Conservation (phyloP, 2,888 invertebrate species). For the Euplexia lucipara region DNA sequence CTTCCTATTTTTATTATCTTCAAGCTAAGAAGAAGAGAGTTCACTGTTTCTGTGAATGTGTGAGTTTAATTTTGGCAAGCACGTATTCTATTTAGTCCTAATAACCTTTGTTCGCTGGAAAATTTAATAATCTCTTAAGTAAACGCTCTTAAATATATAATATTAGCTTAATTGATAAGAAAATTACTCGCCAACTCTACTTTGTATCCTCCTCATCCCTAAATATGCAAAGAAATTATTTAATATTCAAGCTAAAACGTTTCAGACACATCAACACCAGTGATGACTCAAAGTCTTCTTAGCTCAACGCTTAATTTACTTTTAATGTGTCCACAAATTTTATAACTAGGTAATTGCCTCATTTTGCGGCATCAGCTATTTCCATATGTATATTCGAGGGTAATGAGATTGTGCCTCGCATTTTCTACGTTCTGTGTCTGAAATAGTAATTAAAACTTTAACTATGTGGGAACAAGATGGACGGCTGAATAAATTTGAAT, state of each 20-base stretch:
- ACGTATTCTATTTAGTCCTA: too few species aligned
- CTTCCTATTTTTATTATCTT: neutral
- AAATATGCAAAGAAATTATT: neutral
- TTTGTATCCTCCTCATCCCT: neutral
- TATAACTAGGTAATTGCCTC: constrained; percentile 64
- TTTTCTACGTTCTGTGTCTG: constrained; percentile 45
- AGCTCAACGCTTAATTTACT: constrained; percentile 59
- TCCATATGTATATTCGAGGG: constrained; percentile 26
- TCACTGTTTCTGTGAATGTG: neutral
- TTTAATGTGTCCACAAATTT: constrained; percentile 57
- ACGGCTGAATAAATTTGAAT: constrained; percentile 10
- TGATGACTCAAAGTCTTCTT: constrained; percentile 31
- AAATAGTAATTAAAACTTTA: constrained; percentile 56
- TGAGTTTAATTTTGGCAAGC: neutral
- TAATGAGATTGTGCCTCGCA: constrained; percentile 56
- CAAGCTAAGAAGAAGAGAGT: neutral
- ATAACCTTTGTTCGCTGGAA: neutral
- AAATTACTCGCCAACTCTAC: neutral
- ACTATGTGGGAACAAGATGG: constrained; percentile 5
- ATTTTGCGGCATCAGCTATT: constrained; percentile 45
- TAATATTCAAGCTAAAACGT: constrained; percentile 9
- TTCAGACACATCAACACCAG: constrained; percentile 19
- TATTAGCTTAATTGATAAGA: neutral
- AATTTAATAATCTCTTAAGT: neutral
- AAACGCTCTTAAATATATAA: neutral